Evolutionary conservation across 2,888 invertebrate species (phyloP).

Genomic region (Phlogophora meticulosa): DNA sequence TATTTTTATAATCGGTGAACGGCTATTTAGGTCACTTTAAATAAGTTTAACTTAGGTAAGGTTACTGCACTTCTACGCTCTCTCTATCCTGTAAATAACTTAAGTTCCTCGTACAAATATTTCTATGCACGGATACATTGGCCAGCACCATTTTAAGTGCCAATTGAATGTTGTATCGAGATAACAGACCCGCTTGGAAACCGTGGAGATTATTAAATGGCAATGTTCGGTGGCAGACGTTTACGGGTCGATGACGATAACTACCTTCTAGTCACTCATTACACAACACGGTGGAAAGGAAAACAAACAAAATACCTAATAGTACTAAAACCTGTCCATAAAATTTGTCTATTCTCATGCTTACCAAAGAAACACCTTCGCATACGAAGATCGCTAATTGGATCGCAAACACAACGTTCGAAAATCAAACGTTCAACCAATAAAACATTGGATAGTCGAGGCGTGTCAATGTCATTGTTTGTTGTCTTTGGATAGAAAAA

Average conservation of each 20-base stretch:
- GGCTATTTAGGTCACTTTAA: no score
- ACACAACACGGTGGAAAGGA: conserved; percentile 39
- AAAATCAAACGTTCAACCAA: conserved; percentile 54
- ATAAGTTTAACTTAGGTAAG: no score
- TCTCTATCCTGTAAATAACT: no score
- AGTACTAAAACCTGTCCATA: conserved; percentile 25
- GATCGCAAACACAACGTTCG: conserved; percentile 65
- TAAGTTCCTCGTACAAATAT: neutral
- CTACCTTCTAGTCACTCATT: conserved; percentile 20
- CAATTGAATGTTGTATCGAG: neutral
- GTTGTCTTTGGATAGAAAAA: conserved; percentile 24
- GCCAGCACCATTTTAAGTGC: neutral
- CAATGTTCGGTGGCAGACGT: conserved; percentile 2
- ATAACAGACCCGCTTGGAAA: conserved; percentile 23
- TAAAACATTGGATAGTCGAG: conserved; percentile 52
- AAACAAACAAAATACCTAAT: conserved; percentile 36
- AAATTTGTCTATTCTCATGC: conserved; percentile 21
- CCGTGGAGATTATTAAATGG: conserved; percentile 3
- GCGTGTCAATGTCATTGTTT: conserved; percentile 53
- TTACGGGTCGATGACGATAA: conserved; percentile 10
- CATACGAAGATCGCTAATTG: conserved; percentile 62
- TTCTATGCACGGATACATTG: conserved; percentile 1
- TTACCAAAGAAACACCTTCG: conserved; percentile 32
- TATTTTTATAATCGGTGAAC: no score
- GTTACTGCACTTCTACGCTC: no score